These are phyloP conservation scores for Pyrochroa serraticornis DNA, from an alignment of 2,888 invertebrate species.

Conservation along the genomic window DNA sequence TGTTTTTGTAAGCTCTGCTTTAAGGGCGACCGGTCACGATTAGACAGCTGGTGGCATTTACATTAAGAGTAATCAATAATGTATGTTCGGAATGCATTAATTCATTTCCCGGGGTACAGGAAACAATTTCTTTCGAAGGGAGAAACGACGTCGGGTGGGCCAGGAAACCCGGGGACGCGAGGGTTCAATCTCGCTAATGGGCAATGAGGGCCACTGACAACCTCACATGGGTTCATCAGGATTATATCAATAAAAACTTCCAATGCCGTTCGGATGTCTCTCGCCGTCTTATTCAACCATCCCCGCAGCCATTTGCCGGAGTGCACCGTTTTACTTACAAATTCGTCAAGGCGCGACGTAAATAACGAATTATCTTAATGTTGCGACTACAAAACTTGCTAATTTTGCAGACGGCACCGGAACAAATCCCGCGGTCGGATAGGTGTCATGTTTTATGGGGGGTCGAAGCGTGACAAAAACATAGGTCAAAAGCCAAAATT, in stretches of 20 bases:
- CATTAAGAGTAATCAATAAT: conserved; percentile 60
- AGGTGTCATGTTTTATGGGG: too few relatives aligned
- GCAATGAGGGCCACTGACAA: conserved; percentile 56
- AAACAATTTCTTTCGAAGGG: conserved; percentile 55
- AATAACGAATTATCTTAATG: too few relatives aligned
- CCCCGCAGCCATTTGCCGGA: conserved; percentile 18
- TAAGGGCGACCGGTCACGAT: conserved; percentile 45
- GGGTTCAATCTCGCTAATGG: conserved; percentile 58
- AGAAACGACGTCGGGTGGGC: conserved; percentile 43
- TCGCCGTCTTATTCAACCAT: conserved; percentile 27
- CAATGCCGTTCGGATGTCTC: conserved; percentile 34
- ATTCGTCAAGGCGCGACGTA: not conserved
- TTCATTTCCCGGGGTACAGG: conserved; percentile 56
- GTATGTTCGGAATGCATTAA: conserved; percentile 58
- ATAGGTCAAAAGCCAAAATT: too few relatives aligned
- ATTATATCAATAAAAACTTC: conserved; percentile 52
- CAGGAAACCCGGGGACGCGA: conserved; percentile 35
- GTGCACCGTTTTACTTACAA: conserved; percentile 8
- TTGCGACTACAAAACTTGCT: too few relatives aligned
- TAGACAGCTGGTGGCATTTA: conserved; percentile 60
- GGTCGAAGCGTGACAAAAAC: too few relatives aligned
- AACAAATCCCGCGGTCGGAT: too few relatives aligned
- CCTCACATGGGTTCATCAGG: conserved; percentile 55
- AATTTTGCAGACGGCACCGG: too few relatives aligned
- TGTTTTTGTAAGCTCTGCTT: too few relatives aligned